Percentiles rank a stretch among this genome's conserved stretches.
Conservation (phyloP, 1,140 invertebrate species). For the Dendrolimus punctatus region DNA sequence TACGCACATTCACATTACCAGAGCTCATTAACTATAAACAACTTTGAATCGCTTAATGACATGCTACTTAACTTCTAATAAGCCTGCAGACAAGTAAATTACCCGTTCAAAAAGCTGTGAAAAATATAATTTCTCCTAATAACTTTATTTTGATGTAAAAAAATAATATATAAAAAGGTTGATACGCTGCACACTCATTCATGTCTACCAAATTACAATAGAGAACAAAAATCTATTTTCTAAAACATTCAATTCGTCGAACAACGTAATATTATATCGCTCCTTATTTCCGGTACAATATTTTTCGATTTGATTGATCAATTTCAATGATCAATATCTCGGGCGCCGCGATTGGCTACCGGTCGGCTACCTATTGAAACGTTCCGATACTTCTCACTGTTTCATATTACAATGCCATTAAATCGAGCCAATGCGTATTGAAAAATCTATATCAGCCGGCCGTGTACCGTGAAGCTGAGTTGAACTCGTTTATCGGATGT, state of each 20-base stretch:
- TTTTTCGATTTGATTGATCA: slow-evolving; percentile 68
- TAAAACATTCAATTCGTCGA: slow-evolving; percentile 46
- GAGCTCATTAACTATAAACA: too few species aligned
- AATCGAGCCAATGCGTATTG: slow-evolving; percentile 14
- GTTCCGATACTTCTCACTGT: slow-evolving; percentile 28
- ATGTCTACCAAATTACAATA: slow-evolving; percentile 20
- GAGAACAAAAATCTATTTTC: slow-evolving; percentile 32
- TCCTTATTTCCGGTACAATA: slow-evolving; percentile 63
- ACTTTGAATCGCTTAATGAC: too few species aligned
- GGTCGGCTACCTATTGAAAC: slow-evolving; percentile 28
- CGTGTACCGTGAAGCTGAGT: slow-evolving; percentile 33
- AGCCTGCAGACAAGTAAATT: too few species aligned
- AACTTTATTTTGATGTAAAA: too few species aligned
- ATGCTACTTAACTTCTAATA: too few species aligned
- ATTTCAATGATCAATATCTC: slow-evolving; percentile 65
- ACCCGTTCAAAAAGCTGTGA: too few species aligned
- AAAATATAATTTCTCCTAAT: too few species aligned
- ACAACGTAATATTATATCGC: slow-evolving; percentile 52
- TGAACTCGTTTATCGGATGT: slow-evolving; percentile 23
- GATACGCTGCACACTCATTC: slow-evolving; percentile 5
- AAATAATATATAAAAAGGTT: too few species aligned
- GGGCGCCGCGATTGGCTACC: slow-evolving; percentile 61
- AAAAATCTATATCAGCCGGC: slow-evolving; percentile 28
- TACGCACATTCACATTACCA: background rate
- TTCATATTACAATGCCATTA: slow-evolving; percentile 42